A percentile compares a stretch with the other conserved stretches of the same genome.
phyloP scores from a whole-genome alignment of 2,113 vertebrate species.

The Maccullochella peelii region DNA sequence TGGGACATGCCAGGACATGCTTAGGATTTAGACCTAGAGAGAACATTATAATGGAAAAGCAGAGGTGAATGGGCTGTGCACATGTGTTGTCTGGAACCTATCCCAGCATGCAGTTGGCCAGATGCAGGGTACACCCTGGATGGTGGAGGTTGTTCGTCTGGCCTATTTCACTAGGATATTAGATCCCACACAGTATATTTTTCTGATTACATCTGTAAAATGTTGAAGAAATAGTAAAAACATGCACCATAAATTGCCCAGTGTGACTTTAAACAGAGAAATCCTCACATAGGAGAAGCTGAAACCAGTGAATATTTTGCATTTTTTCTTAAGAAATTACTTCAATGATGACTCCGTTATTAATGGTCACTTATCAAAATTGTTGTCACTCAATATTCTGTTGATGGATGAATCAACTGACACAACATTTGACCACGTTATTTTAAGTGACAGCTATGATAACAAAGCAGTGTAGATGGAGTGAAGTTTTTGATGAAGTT shows the following conservation, averaged over 20 bases:
- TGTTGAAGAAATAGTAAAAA: background rate
- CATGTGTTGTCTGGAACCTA: constrained; percentile 61
- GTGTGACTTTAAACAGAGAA: background rate
- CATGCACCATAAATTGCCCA: background rate
- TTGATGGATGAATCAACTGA: background rate
- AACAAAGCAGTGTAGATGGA: background rate
- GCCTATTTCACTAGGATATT: constrained; percentile 17
- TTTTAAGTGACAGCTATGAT: background rate
- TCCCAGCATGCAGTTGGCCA: constrained; percentile 46
- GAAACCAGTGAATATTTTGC: background rate
- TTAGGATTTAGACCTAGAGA: constrained; percentile 53
- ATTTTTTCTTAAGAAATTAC: no score
- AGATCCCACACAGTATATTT: background rate
- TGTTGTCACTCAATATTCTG: no score
- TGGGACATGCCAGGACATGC: constrained; percentile 82
- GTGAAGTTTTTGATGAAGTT: background rate
- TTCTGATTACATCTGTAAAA: constrained; percentile 24
- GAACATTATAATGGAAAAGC: constrained; percentile 48
- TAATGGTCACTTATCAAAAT: no score
- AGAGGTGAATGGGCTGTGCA: constrained; percentile 60
- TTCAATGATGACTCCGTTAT: no score
- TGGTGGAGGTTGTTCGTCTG: constrained; percentile 2
- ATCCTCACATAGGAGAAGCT: background rate
- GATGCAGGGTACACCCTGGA: background rate
- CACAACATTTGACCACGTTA: background rate